Conservation (phyloP, 2,797 vertebrate genomes). For the Anguilla marmorata region DNA sequence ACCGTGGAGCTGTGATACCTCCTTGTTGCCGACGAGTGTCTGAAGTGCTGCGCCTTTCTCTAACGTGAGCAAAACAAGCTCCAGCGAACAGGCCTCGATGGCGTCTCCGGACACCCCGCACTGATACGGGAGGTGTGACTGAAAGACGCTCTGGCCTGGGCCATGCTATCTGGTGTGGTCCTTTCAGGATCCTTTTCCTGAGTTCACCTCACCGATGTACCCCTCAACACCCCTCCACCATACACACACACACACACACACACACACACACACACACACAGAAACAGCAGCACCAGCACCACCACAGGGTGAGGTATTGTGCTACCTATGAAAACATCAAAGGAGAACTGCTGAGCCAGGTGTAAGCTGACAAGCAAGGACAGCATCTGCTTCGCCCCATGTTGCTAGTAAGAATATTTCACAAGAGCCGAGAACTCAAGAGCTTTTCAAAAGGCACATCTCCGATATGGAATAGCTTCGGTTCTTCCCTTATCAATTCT, state of each 20-base stretch:
- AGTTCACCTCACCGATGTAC: constrained; percentile 41
- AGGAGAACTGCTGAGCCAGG: constrained; percentile 43
- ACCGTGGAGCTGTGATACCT: constrained; percentile 46
- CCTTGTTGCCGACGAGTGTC: constrained; percentile 51
- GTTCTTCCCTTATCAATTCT: background rate
- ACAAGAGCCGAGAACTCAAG: constrained; percentile 31
- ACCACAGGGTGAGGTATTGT: constrained; percentile 54
- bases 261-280: constrained; percentile 43
- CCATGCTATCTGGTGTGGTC: constrained; percentile 59
- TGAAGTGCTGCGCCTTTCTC: constrained; percentile 56
- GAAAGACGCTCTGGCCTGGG: constrained; percentile 61
- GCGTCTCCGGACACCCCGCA: constrained; percentile 66
- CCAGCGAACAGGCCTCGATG: constrained; percentile 59
- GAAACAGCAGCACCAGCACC: background rate
- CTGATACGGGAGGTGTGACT: constrained; percentile 58
- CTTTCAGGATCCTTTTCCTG: constrained; percentile 46
- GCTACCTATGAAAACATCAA: constrained; percentile 57
- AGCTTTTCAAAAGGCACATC: constrained; percentile 14
- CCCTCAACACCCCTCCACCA: background rate
- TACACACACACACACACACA: background rate
- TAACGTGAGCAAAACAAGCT: constrained; percentile 50
- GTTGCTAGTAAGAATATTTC: constrained; percentile 37
- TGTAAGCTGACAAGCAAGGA: constrained; percentile 26
- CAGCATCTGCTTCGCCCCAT: constrained; percentile 40
- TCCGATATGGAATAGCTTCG: background rate